Conservation (phyloP, 2,113 vertebrate genomes). For the Elaphurus davidianus region DNA sequence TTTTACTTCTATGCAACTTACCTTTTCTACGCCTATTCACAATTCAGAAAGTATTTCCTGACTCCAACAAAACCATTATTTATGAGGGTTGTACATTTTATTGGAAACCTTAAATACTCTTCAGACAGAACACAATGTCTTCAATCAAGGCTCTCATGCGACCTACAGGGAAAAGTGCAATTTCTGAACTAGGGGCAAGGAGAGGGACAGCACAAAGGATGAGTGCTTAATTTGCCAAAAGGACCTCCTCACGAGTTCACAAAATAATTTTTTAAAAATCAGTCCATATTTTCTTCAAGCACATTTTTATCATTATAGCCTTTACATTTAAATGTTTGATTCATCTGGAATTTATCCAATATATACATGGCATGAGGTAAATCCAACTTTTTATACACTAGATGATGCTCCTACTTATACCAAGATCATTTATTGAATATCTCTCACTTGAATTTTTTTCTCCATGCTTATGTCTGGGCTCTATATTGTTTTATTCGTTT, state of each 20-base stretch:
- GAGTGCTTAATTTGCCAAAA: neutral
- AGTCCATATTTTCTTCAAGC: neutral
- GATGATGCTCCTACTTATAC: neutral
- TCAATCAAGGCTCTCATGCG: neutral
- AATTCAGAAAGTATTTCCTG: neutral
- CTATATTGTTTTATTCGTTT: neutral
- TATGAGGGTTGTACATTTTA: neutral
- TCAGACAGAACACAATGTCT: neutral
- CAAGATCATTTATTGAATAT: neutral
- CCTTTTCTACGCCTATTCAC: neutral
- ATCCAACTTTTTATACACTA: neutral
- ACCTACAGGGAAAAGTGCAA: neutral
- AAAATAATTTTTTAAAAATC: neutral
- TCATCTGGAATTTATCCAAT: neutral
- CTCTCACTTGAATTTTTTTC: neutral
- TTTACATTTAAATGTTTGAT: constrained; percentile 11
- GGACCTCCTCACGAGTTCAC: neutral
- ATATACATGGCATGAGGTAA: neutral
- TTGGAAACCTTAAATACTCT: neutral
- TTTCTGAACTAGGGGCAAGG: neutral
- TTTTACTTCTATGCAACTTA: neutral
- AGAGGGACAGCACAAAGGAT: neutral
- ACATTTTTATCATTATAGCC: neutral
- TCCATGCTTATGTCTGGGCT: neutral
- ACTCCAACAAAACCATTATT: neutral